A percentile compares a stretch with the other conserved stretches of the same genome.
phyloP scores from a whole-genome alignment of 2,888 invertebrate species.

The Plagodis pulveraria region DNA sequence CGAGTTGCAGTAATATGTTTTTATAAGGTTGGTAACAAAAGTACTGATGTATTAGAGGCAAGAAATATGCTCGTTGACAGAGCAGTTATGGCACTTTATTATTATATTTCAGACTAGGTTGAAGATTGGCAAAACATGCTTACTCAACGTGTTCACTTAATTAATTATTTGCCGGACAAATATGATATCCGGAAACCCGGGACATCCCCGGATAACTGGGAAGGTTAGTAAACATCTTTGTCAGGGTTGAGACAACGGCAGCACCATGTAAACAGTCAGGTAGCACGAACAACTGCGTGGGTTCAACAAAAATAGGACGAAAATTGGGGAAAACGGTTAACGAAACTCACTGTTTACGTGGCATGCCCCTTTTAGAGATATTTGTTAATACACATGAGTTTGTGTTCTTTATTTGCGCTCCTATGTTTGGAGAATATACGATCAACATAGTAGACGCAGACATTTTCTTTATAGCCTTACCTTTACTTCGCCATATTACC shows the following conservation, averaged over 20 bases:
- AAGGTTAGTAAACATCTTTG: slow-evolving; percentile 24
- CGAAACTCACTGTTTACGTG: slow-evolving; percentile 9
- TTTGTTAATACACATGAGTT: background rate
- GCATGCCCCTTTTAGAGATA: slow-evolving; percentile 7
- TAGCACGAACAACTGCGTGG: slow-evolving; percentile 5
- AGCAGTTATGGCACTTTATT: too few relatives aligned
- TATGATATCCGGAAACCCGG: slow-evolving; percentile 20
- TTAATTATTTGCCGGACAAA: slow-evolving; percentile 30
- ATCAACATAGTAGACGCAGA: too few relatives aligned
- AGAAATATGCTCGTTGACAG: too few relatives aligned
- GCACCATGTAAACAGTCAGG: background rate
- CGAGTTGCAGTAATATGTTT: too few relatives aligned
- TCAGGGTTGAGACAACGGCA: slow-evolving; percentile 9
- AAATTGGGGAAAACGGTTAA: slow-evolving; percentile 6
- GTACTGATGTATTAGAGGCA: too few relatives aligned
- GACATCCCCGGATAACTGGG: slow-evolving; percentile 22
- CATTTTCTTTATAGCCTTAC: too few relatives aligned
- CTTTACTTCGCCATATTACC: too few relatives aligned
- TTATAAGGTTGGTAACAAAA: too few relatives aligned
- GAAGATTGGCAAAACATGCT: background rate
- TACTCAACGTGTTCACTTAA: slow-evolving; percentile 13
- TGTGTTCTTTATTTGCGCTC: background rate
- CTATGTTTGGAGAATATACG: background rate
- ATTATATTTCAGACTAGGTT: slow-evolving; percentile 1
- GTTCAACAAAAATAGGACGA: slow-evolving; percentile 7